phyloP scores from a whole-genome alignment of 1,140 invertebrate species.

The Penaeus vannamei region DNA sequence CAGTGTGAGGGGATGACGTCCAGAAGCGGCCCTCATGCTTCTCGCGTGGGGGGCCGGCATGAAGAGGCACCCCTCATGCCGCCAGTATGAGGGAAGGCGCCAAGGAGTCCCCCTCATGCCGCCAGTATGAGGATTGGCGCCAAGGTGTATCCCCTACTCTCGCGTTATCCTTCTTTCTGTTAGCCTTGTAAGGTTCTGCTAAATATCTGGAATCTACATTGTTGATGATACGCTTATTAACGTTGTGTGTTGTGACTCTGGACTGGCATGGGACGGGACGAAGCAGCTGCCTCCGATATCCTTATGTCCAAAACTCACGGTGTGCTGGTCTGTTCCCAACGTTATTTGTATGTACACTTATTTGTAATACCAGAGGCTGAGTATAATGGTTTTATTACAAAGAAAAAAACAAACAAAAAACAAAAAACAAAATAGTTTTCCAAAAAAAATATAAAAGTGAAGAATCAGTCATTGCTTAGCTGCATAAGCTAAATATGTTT shows the following conservation, averaged over 20 bases:
- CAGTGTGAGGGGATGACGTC: constrained; percentile 30
- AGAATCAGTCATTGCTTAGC: constrained; percentile 19
- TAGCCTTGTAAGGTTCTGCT: constrained; percentile 56
- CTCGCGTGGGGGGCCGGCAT: background rate
- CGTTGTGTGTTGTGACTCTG: constrained; percentile 63
- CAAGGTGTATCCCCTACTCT: constrained; percentile 27
- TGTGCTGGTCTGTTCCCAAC: constrained; percentile 58
- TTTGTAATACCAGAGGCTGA: constrained; percentile 61
- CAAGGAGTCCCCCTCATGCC: constrained; percentile 12
- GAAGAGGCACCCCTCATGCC: background rate
- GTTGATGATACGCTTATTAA: constrained; percentile 65
- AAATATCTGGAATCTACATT: constrained; percentile 65
- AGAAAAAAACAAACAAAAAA: constrained; percentile 46
- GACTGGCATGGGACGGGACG: constrained; percentile 2
- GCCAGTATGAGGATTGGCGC: constrained; percentile 31
- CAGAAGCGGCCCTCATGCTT: constrained; percentile 18
- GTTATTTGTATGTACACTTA: constrained; percentile 60
- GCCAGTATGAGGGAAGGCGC: background rate
- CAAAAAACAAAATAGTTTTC: constrained; percentile 32
- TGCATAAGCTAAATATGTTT: constrained; percentile 46
- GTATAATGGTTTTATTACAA: constrained; percentile 40
- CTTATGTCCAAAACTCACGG: too few relatives aligned
- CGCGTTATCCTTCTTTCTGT: constrained; percentile 40
- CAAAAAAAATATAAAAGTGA: constrained; percentile 38
- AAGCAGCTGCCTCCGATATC: too few relatives aligned